Conservation (phyloP, 1,140 invertebrate genomes). For the Vanessa tameamea region DNA sequence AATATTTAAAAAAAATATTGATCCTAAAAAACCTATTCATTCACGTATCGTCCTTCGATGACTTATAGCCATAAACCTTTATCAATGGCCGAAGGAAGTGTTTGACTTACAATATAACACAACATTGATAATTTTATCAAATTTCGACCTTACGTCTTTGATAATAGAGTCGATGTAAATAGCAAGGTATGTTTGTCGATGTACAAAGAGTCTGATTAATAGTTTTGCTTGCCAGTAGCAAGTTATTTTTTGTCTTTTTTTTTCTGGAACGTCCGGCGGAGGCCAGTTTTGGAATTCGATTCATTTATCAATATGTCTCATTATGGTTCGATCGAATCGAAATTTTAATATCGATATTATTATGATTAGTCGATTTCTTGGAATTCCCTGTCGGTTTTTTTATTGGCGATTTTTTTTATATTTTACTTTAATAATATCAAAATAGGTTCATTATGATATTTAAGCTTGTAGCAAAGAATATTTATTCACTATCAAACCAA, state of each 20-base stretch:
- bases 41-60: slow-evolving; percentile 41
- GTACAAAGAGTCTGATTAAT: slow-evolving; percentile 67
- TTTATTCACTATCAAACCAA: not conserved
- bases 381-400: slow-evolving; percentile 5
- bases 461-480: not conserved
- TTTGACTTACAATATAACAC: slow-evolving; percentile 14
- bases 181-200: slow-evolving; percentile 36
- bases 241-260: slow-evolving; percentile 44
- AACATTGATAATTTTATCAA: not conserved
- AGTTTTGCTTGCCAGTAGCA: slow-evolving; percentile 61
- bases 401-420: not conserved
- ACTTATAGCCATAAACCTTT: slow-evolving; percentile 35
- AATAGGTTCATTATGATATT: not conserved
- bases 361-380: slow-evolving; percentile 41
- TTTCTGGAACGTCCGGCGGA: slow-evolving; percentile 58
- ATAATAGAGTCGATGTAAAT: slow-evolving; percentile 9
- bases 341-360: slow-evolving; percentile 70
- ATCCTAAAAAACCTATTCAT: slow-evolving; percentile 41
- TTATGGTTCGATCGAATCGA: slow-evolving; percentile 63
- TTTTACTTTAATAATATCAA: too few species aligned
- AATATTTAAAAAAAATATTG: slow-evolving; percentile 25
- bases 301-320: slow-evolving; percentile 70
- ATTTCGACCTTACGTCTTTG: slow-evolving; percentile 15
- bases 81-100: slow-evolving; percentile 41
- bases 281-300: slow-evolving; percentile 58